These are phyloP conservation scores for Drosophila mauritiana DNA, from an alignment of 1,140 invertebrate species.

Conservation along the genomic window DNA sequence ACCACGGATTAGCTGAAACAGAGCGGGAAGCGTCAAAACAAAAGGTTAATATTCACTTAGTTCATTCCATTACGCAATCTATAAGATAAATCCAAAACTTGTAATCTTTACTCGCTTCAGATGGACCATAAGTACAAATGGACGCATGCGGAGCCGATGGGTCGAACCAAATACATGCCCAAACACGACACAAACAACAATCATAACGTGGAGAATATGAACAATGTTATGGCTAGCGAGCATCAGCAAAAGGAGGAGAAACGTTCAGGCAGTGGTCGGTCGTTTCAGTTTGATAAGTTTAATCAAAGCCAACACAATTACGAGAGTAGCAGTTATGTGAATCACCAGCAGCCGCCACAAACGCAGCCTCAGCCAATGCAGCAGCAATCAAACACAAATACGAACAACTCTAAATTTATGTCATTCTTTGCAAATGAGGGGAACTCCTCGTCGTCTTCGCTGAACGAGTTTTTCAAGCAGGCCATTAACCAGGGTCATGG, in stretches of 20 bases:
- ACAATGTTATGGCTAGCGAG: slow-evolving; percentile 38
- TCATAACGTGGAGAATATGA: slow-evolving; percentile 57
- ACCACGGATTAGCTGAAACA: slow-evolving; percentile 1
- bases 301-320: slow-evolving; percentile 27
- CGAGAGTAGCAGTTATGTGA: slow-evolving; percentile 34
- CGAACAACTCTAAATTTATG: slow-evolving; percentile 74
- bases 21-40: slow-evolving; percentile 49
- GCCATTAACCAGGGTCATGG: slow-evolving; percentile 50
- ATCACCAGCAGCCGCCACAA: slow-evolving; percentile 33
- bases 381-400: slow-evolving; percentile 24
- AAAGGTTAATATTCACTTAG: slow-evolving; percentile 34
- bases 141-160: slow-evolving; percentile 46
- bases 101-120: slow-evolving; percentile 5
- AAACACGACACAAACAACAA: slow-evolving; percentile 69
- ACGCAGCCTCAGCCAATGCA: slow-evolving; percentile 21
- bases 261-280: slow-evolving; percentile 25
- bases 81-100: not conserved
- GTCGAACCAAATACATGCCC: slow-evolving; percentile 46
- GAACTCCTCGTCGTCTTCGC: slow-evolving; percentile 67
- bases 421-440: slow-evolving; percentile 70
- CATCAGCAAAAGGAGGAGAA: slow-evolving; percentile 55
- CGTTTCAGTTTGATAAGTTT: slow-evolving; percentile 50
- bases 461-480: slow-evolving; percentile 82
- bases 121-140: slow-evolving; percentile 65
- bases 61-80: not conserved